Percentiles rank a stretch among this genome's conserved stretches.
These are phyloP conservation scores for Oncorhynchus nerka DNA, from an alignment of 2,113 vertebrate genomes.

Conservation along the genomic window DNA sequence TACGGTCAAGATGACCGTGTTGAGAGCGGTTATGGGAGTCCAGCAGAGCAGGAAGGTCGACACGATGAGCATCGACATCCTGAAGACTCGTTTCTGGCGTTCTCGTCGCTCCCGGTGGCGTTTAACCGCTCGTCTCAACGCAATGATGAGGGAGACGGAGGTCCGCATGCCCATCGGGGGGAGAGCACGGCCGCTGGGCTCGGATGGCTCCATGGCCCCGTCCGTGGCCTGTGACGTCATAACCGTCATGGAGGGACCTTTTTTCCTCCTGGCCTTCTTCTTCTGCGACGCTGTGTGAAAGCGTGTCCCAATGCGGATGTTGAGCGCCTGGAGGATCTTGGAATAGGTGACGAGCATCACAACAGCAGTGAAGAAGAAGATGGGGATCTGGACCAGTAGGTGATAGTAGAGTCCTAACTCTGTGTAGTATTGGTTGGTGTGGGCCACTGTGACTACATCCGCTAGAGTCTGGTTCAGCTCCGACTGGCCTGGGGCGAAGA, in stretches of 20 bases:
- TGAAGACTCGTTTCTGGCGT: conserved; percentile 93
- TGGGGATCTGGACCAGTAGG: conserved; percentile 94
- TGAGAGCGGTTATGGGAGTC: conserved; percentile 96
- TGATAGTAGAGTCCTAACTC: conserved; percentile 96
- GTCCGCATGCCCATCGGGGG: conserved; percentile 92
- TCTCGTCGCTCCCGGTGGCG: conserved; percentile 94
- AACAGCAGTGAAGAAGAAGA: conserved; percentile 94
- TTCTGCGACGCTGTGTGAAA: conserved; percentile 90
- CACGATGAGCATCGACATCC: conserved; percentile 96
- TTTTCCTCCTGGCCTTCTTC: conserved; percentile 93
- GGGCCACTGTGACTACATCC: conserved; percentile 69
- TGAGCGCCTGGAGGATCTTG: conserved; percentile 97
- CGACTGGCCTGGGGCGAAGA: conserved; percentile 81
- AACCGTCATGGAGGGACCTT: conserved; percentile 85
- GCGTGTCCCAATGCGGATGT: conserved; percentile 95
- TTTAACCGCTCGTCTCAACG: conserved; percentile 91
- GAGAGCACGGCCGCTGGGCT: conserved; percentile 78
- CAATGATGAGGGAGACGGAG: conserved; percentile 97
- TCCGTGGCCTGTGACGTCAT: conserved; percentile 80
- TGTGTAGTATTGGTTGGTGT: conserved; percentile 87
- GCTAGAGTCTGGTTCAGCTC: conserved; percentile 87
- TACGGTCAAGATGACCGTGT: conserved; percentile 91
- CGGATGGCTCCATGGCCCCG: conserved; percentile 78
- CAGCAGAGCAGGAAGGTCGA: conserved; percentile 98
- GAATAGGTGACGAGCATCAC: conserved; percentile 97